Conservation (phyloP, 2,888 invertebrate genomes). For the Lycia hirtaria region DNA sequence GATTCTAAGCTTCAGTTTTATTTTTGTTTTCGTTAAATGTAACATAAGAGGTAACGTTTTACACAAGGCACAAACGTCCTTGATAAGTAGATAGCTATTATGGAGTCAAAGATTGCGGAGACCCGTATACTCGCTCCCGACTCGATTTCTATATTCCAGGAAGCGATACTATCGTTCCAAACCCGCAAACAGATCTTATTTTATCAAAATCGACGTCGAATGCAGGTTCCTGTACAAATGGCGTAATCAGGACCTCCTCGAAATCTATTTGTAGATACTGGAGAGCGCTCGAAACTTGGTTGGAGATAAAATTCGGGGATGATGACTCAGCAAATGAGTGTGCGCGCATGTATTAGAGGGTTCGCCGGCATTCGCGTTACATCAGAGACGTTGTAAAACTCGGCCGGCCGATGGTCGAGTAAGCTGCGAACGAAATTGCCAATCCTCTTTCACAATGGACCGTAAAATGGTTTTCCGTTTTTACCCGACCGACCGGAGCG, state of each 20-base stretch:
- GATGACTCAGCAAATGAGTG: conserved; percentile 48
- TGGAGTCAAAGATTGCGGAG: neutral
- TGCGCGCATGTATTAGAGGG: conserved; percentile 62
- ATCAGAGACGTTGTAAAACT: conserved; percentile 80
- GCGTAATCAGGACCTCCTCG: conserved; percentile 26
- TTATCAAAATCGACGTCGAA: conserved; percentile 24
- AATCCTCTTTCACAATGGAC: conserved; percentile 85
- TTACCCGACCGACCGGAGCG: conserved; percentile 81
- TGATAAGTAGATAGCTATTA: neutral
- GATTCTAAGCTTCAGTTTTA: no score
- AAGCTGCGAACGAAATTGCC: conserved; percentile 83
- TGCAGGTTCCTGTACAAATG: conserved; percentile 28
- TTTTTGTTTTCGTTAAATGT: no score
- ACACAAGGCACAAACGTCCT: no score
- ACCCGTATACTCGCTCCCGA: neutral
- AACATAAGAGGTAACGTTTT: no score
- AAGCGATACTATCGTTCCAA: conserved; percentile 12
- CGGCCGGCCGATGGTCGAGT: conserved; percentile 79
- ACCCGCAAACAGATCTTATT: conserved; percentile 26
- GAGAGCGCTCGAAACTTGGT: conserved; percentile 27
- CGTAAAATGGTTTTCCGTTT: conserved; percentile 86
- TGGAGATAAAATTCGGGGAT: conserved; percentile 37
- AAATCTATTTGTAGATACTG: conserved; percentile 30
- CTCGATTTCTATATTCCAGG: conserved; percentile 4
- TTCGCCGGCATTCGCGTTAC: conserved; percentile 69